Percentiles rank a stretch among this genome's conserved stretches.
These are phyloP conservation scores for Melanerpes aurifrons DNA, from an alignment of 2,113 vertebrate species.

Conservation along the genomic window DNA sequence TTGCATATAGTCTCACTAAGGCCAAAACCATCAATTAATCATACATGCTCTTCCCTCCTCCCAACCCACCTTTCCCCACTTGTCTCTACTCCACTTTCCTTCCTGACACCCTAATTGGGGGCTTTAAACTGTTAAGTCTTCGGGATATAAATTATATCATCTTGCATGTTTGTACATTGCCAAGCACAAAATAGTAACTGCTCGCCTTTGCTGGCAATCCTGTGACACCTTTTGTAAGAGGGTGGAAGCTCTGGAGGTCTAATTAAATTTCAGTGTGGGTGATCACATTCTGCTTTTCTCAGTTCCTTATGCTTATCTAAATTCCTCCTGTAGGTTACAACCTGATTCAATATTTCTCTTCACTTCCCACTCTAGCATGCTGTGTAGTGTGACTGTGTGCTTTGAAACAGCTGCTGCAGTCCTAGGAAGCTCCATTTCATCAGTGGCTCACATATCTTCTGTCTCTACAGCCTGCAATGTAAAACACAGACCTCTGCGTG, in stretches of 20 bases:
- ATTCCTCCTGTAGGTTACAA: constrained; percentile 62
- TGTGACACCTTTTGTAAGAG: constrained; percentile 20
- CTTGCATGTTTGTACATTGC: constrained; percentile 27
- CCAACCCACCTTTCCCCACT: background rate
- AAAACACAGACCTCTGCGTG: background rate
- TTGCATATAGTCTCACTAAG: background rate
- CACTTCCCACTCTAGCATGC: constrained; percentile 51
- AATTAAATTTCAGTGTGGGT: constrained; percentile 62
- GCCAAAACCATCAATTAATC: background rate
- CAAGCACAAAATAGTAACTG: background rate
- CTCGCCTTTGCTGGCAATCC: constrained; percentile 19
- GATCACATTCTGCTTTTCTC: constrained; percentile 69
- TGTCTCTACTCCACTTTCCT: background rate
- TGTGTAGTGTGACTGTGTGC: constrained; percentile 44
- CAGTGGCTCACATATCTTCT: background rate
- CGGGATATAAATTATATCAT: constrained; percentile 46
- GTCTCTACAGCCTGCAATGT: background rate
- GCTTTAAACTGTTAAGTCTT: constrained; percentile 28
- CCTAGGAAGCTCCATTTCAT: background rate
- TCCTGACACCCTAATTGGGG: constrained; percentile 21
- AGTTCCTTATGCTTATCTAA: constrained; percentile 61
- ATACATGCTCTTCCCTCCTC: background rate
- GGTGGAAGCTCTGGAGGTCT: constrained; percentile 39
- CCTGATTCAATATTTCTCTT: constrained; percentile 60
- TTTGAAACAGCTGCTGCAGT: background rate